Base-by-base conservation (phyloP, 1,140 invertebrate genomes). In the Caerostris darwini region DNA sequence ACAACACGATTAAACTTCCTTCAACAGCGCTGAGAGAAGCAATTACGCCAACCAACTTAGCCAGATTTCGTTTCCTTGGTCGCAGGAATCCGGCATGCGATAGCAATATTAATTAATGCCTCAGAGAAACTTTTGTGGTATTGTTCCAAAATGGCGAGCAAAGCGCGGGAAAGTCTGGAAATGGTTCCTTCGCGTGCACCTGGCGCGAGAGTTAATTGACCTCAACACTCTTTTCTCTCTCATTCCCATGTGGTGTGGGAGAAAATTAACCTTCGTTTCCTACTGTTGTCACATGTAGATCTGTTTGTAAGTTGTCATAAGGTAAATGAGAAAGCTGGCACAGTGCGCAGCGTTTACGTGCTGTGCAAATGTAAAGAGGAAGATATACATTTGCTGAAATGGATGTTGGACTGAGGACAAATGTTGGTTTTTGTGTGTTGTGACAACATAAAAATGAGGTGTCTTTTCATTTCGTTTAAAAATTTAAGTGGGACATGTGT, bases 271-370 rank as follows among this genome's bases (percentile, higher is more conserved):
- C 71, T 77, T 50, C 34, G 10, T 77, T 77, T 53, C 71, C 71
- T 50, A 50, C 4, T 12, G 71, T 50, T 77, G 71, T 77, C 71
- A 53, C 71, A 53, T 77, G 71, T 10, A 34, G 34, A 77, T 77
- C 12, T 77, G 34, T 77, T 53, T 77, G 71, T 77, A 77, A 77
- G 71, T 50, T 77, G 71, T 77, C 71, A 77, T 77, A 77, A 77
- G 53, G 34, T 50, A 12, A 77, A 77, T 77, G 71, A 50, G 71
- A 77, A 77, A 50, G 19, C 8, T 14, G 5, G 7, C 2, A 14
- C 59, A 10, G 59, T 61, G 8, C 8, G 7, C 14, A 10, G 8
- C 8, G 69, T 50, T 19, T 34, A 71, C 69, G 69, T 71, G 69
- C 34, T 3, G 50, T 50, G 69, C 7, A 34, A 8, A 34, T 8